These are phyloP conservation scores for Junonia oenone DNA, from an alignment of 2,888 invertebrate species.

Conservation along the genomic window DNA sequence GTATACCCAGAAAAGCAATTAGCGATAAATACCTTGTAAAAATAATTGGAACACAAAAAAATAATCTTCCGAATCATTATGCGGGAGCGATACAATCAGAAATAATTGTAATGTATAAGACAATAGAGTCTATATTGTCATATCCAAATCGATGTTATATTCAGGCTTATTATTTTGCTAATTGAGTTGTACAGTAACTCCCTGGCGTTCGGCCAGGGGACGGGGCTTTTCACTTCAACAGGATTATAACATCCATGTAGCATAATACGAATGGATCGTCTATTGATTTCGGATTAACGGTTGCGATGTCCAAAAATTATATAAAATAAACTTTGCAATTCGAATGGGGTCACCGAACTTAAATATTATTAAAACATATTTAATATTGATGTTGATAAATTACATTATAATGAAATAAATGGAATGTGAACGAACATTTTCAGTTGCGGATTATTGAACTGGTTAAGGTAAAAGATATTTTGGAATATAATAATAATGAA, in stretches of 20 bases:
- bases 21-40: conserved; percentile 19
- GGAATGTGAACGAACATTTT: too few relatives aligned
- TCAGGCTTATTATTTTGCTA: conserved; percentile 51
- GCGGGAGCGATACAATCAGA: not conserved
- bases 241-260: conserved; percentile 48
- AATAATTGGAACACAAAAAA: conserved; percentile 18
- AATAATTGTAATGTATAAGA: not conserved
- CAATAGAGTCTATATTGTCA: conserved; percentile 10
- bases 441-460: not conserved
- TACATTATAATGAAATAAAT: too few relatives aligned
- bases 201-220: conserved; percentile 41
- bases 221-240: conserved; percentile 52
- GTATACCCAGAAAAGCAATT: conserved; percentile 15
- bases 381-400: too few relatives aligned
- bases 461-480: too few relatives aligned
- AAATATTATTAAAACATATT: not conserved
- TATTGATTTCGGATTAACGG: conserved; percentile 47
- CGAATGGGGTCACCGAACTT: not conserved
- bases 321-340: not conserved
- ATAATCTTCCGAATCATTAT: conserved; percentile 9
- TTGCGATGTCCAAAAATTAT: conserved; percentile 18
- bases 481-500: too few relatives aligned
- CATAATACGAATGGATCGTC: conserved; percentile 36
- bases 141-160: conserved; percentile 10
- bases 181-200: conserved; percentile 46